A percentile compares a stretch with the other conserved stretches of the same genome.
These are phyloP conservation scores for Orbicella faveolata DNA, from an alignment of 64 coral and sea anemone genomes.

Conservation along the genomic window DNA sequence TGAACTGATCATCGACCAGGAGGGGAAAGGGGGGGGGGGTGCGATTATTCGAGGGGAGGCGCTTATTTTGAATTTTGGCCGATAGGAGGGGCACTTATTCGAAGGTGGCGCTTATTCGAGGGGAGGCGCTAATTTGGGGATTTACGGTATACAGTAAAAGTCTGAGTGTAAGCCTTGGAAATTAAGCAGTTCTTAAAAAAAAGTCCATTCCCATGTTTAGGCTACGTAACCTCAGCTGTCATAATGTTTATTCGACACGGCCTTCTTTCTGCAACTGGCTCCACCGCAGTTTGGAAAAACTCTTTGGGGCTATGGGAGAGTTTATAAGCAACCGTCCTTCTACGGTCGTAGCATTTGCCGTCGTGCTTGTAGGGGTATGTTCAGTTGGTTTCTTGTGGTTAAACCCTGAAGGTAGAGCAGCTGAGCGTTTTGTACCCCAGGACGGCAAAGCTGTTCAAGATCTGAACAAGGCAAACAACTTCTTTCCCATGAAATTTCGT, in stretches of 20 bases:
- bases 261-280: slow-evolving; percentile 52
- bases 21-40: no score
- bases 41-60: no score
- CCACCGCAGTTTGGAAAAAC: slow-evolving; percentile 42
- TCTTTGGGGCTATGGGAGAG: slow-evolving; percentile 51
- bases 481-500: slow-evolving; percentile 70
- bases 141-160: no score
- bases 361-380: slow-evolving; percentile 50
- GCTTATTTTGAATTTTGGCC: no score
- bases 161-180: no score
- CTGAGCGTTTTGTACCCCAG: slow-evolving; percentile 76
- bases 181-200: no score
- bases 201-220: not conserved
- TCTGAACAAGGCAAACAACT: slow-evolving; percentile 55
- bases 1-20: no score
- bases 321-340: slow-evolving; percentile 56
- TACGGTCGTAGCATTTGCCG: slow-evolving; percentile 35
- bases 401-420: slow-evolving; percentile 61
- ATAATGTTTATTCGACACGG: slow-evolving; percentile 19
- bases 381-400: slow-evolving; percentile 66
- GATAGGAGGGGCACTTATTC: no score
- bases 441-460: slow-evolving; percentile 66
- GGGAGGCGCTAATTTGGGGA: no score
- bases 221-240: not conserved
- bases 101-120: no score